Percentiles rank a stretch among this genome's conserved stretches.
phyloP scores from a whole-genome alignment of 1,140 invertebrate species.

The Andricus grossulariae region DNA sequence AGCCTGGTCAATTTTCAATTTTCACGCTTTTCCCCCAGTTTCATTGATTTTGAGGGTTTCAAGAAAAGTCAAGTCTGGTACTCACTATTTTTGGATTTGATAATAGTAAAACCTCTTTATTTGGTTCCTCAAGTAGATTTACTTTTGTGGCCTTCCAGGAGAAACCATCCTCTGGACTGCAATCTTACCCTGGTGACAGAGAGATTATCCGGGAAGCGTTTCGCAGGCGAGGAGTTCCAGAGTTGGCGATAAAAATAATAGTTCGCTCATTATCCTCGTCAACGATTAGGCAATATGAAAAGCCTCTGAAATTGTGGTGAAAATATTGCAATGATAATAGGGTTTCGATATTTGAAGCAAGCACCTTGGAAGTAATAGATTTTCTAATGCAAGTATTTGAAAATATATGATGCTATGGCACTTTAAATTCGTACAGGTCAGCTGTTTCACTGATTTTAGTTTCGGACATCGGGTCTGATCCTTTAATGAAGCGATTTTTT shows the following conservation, averaged over 20 bases:
- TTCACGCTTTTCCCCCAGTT: slow-evolving; percentile 44
- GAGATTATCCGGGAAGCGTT: too few relatives aligned
- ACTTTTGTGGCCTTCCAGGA: too few relatives aligned
- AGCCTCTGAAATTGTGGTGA: too few relatives aligned
- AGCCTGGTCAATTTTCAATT: slow-evolving; percentile 28
- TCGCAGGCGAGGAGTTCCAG: neutral
- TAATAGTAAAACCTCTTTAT: too few relatives aligned
- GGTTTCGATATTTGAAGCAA: slow-evolving; percentile 31
- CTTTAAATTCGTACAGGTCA: slow-evolving; percentile 51
- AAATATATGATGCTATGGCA: slow-evolving; percentile 49
- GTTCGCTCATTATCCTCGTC: slow-evolving; percentile 54
- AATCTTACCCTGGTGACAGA: too few relatives aligned
- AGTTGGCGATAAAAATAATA: slow-evolving; percentile 43
- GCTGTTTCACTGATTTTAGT: too few relatives aligned
- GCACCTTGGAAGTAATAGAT: too few relatives aligned
- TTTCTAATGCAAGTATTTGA: slow-evolving; percentile 42
- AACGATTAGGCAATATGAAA: too few relatives aligned
- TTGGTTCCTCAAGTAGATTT: too few relatives aligned
- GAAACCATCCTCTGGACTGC: too few relatives aligned
- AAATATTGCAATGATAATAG: slow-evolving; percentile 38
- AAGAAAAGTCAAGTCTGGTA: slow-evolving; percentile 38
- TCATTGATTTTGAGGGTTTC: neutral
- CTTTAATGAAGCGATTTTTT: slow-evolving; percentile 49
- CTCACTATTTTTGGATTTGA: slow-evolving; percentile 38
- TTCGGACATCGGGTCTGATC: too few relatives aligned